These are phyloP conservation scores for Eupeodes luniger DNA, from an alignment of 2,888 invertebrate species.

Conservation along the genomic window DNA sequence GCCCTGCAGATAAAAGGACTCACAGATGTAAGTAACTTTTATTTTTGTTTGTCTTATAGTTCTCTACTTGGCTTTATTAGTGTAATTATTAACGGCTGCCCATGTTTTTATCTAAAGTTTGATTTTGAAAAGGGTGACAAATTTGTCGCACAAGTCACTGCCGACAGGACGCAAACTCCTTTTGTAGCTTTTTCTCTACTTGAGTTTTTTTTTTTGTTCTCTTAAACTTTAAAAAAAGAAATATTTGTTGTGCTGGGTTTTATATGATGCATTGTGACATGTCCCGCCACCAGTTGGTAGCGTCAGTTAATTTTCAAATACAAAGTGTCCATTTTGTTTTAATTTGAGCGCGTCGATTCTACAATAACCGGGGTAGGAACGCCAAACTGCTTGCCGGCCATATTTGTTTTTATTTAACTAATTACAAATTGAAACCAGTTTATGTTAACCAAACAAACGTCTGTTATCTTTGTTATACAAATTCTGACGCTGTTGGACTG, in stretches of 20 bases:
- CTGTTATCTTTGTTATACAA: too few species aligned
- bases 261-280: neutral
- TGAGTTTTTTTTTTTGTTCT: neutral
- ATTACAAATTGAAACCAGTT: too few species aligned
- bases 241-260: too few species aligned
- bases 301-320: conserved; percentile 9
- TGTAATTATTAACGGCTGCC: too few species aligned
- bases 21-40: conserved; percentile 86
- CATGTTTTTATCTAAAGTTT: neutral
- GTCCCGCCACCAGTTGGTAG: neutral
- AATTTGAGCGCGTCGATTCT: neutral
- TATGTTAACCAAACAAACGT: too few species aligned
- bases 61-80: neutral
- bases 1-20: conserved; percentile 89
- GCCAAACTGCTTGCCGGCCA: too few species aligned
- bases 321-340: conserved; percentile 18
- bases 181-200: conserved; percentile 7
- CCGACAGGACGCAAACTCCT: conserved; percentile 1
- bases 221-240: too few species aligned
- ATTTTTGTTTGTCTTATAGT: neutral
- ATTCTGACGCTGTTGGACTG: too few species aligned
- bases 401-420: too few species aligned
- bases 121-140: neutral
- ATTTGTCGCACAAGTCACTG: neutral
- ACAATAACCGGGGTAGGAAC: neutral